phyloP scores from a whole-genome alignment of 2,797 vertebrate genomes.

The Ptychadena robeensis region DNA sequence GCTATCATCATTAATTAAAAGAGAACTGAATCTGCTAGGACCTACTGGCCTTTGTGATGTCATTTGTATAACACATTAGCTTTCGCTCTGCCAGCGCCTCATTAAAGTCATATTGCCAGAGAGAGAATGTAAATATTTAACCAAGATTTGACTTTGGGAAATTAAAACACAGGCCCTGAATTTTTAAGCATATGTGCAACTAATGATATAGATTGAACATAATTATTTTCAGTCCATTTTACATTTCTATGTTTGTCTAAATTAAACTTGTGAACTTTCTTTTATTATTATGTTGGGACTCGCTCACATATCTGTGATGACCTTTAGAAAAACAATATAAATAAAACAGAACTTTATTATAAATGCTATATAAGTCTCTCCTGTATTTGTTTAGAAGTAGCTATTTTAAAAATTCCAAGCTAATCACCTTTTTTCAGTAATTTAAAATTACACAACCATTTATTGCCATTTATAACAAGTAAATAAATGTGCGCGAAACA shows the following conservation, averaged over 20 bases:
- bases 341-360: constrained; percentile 13
- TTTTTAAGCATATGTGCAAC: neutral
- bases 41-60: constrained; percentile 29
- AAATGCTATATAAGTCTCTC: neutral
- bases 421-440: neutral
- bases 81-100: neutral
- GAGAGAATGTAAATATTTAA: constrained; percentile 50
- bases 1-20: neutral
- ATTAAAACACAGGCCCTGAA: constrained; percentile 17
- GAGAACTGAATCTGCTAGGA: constrained; percentile 6
- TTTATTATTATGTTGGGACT: constrained; percentile 1
- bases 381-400: neutral
- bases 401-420: neutral
- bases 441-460: neutral
- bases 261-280: neutral
- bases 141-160: constrained; percentile 32
- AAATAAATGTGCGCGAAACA: neutral
- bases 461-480: neutral
- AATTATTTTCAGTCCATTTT: neutral
- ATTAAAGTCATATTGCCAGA: constrained; percentile 32
- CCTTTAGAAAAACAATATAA: neutral
- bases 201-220: constrained; percentile 10
- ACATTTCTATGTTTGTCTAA: neutral
- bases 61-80: constrained; percentile 1
- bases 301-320: neutral